These are phyloP conservation scores for Lordiphosa clarofinis DNA, from an alignment of 1,140 invertebrate species.

Conservation along the genomic window DNA sequence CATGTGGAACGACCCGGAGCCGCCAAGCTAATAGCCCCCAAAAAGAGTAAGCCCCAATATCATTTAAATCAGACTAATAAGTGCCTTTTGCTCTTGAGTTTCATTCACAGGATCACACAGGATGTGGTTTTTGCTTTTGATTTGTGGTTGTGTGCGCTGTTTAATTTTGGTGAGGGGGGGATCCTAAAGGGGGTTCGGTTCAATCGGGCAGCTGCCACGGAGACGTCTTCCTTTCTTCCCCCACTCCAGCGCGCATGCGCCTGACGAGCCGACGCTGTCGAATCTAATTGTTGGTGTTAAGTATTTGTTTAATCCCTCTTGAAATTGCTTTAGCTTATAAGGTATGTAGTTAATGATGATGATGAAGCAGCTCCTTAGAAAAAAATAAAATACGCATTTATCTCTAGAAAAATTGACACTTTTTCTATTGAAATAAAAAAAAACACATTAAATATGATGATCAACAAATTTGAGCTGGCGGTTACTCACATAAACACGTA, in stretches of 20 bases:
- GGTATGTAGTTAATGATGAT: slow-evolving; percentile 50
- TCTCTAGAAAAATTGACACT: slow-evolving; percentile 61
- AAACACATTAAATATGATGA: slow-evolving; percentile 40
- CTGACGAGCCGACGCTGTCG: slow-evolving; percentile 1
- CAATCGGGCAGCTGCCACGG: too few species aligned
- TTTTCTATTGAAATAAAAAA: slow-evolving; percentile 75
- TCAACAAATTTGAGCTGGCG: slow-evolving; percentile 52
- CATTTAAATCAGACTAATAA: slow-evolving; percentile 47
- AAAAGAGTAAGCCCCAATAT: slow-evolving; percentile 89
- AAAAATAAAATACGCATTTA: slow-evolving; percentile 58
- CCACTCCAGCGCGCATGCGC: background rate
- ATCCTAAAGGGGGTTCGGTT: too few species aligned
- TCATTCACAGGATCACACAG: slow-evolving; percentile 36
- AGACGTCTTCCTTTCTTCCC: too few species aligned
- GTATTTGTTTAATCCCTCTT: slow-evolving; percentile 45
- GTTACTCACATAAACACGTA: slow-evolving; percentile 7
- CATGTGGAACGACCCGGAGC: slow-evolving; percentile 86
- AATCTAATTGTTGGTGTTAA: slow-evolving; percentile 57
- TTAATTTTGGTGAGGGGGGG: too few species aligned
- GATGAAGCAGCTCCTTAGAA: slow-evolving; percentile 17
- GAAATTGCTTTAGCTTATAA: slow-evolving; percentile 56
- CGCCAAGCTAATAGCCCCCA: slow-evolving; percentile 91
- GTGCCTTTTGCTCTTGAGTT: slow-evolving; percentile 75
- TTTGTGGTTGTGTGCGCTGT: background rate
- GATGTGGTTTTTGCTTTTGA: slow-evolving; percentile 67